Conservation (phyloP, 2,113 vertebrate species). For the Australoheros scitulus region DNA sequence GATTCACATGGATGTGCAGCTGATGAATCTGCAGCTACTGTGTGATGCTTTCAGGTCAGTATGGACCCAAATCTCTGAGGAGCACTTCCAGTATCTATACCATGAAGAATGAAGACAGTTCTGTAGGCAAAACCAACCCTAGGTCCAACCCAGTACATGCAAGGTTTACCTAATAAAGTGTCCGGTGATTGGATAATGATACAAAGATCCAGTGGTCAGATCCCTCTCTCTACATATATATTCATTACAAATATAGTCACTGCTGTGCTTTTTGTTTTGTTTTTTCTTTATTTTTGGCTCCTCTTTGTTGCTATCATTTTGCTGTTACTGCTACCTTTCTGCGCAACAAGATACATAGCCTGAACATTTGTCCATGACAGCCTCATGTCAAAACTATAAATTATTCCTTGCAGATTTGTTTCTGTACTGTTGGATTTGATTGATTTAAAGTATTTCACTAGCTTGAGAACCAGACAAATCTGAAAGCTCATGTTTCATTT, state of each 20-base stretch:
- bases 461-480: background rate
- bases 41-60: no score
- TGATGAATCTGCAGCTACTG: no score
- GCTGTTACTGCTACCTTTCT: background rate
- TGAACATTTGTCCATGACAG: background rate
- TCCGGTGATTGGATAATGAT: no score
- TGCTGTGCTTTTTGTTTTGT: background rate
- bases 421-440: background rate
- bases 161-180: no score
- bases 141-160: no score
- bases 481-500: conserved; percentile 13
- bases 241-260: background rate
- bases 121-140: no score
- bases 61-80: no score
- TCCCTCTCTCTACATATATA: no score
- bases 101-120: no score
- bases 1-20: no score
- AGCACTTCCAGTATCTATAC: no score
- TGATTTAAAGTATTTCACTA: background rate
- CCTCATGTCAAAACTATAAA: background rate
- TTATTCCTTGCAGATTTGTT: background rate
- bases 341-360: background rate
- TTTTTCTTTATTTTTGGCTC: background rate
- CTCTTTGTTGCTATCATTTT: background rate
- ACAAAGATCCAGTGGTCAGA: no score